Base-by-base conservation (phyloP, 2,113 vertebrate genomes). In the Nesoenas mayeri region DNA sequence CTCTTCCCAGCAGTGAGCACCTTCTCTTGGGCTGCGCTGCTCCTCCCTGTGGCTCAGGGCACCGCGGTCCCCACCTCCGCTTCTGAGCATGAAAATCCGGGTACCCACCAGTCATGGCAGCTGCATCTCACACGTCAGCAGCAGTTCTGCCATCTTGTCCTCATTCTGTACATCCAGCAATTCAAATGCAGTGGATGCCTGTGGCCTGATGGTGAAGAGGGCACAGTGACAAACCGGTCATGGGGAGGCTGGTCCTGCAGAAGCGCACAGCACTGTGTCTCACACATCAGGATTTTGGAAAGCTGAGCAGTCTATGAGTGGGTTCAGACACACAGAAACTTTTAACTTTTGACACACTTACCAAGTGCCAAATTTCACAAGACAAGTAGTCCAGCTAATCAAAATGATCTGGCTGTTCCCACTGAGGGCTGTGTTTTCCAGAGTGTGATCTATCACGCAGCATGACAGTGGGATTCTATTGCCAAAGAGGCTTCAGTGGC, bases 381-480 rank as follows among this genome's bases (percentile, higher is more conserved):
- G 32, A 82, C 51, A 74, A 73, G 70, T 61, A 79, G 38, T 81
- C 57, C 83, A 60, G 72, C 67, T 86, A 71, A 75, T 83, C 53
- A 84, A 29, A 79, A 61, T 84, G 73, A 50, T 81, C 73, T 86
- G 92, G 9, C 66, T 94, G 58, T 72, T 95, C 79, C 82, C 69
- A 93, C 50, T 58, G 75, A 79, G 65, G 42, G 34, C 57, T 82
- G 26, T 1, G 0, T 82, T 88, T 93, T 85, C 56, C 60, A 88
- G 42, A 85, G 47, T 15, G 16, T 22, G 38, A 72, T 88, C 78
- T 69, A 40, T 80, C 79, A 32, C 25, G 6, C 10, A 15, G 34
- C 0, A 0, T 38, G 36, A 74, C 79, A 89, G 51, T 28, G 32
- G 51, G 34, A 36, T 80, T 79, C 83, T 83, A 80, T 86, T 88